These are phyloP conservation scores for Pinctada fucata DNA, from an alignment of 2,888 invertebrate species.

Conservation along the genomic window DNA sequence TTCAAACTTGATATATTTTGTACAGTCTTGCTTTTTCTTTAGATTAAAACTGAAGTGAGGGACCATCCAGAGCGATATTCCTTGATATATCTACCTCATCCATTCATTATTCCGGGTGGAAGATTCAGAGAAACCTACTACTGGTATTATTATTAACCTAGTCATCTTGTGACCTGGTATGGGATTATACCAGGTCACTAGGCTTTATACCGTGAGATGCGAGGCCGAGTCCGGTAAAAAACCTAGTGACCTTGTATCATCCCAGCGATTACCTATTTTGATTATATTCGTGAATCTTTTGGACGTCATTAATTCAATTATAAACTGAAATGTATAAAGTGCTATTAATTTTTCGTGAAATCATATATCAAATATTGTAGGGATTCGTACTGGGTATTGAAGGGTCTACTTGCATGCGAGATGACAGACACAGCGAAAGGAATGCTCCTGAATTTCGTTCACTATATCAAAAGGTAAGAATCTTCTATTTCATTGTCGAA, in stretches of 20 bases:
- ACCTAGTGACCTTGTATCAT: too few relatives aligned
- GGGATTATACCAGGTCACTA: too few relatives aligned
- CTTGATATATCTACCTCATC: slow-evolving; percentile 89
- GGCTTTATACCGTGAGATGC: too few relatives aligned
- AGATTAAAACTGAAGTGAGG: slow-evolving; percentile 75
- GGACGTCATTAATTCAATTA: too few relatives aligned
- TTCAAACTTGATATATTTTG: too few relatives aligned
- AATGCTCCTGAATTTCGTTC: slow-evolving; percentile 91
- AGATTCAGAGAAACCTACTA: slow-evolving; percentile 86
- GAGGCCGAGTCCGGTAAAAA: too few relatives aligned
- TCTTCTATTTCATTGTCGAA: too few relatives aligned
- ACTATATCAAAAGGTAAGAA: slow-evolving; percentile 85
- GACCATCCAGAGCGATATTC: slow-evolving; percentile 82
- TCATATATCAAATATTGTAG: slow-evolving; percentile 40
- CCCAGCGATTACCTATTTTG: too few relatives aligned
- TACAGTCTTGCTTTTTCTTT: slow-evolving; percentile 11
- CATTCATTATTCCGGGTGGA: slow-evolving; percentile 84
- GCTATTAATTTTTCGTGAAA: too few relatives aligned
- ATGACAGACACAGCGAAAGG: slow-evolving; percentile 88
- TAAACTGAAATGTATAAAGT: too few relatives aligned
- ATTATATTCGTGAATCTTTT: too few relatives aligned
- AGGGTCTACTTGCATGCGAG: slow-evolving; percentile 90
- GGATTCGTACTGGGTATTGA: slow-evolving; percentile 95
- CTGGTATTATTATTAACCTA: slow-evolving; percentile 80
- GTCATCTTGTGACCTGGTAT: background rate